Base-by-base conservation (phyloP, 2,888 invertebrate genomes). In the Pandemis corylana region DNA sequence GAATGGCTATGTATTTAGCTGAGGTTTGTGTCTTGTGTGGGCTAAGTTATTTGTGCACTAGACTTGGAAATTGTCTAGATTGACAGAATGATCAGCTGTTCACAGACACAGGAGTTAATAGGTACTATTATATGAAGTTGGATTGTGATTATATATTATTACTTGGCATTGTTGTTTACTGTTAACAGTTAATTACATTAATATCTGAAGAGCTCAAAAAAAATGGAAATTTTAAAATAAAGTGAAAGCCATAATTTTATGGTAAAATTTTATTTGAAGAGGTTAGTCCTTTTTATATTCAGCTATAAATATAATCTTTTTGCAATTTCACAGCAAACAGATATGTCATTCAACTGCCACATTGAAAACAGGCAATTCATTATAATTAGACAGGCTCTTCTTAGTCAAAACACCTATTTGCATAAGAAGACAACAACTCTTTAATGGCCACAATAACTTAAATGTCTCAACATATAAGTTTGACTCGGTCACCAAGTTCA, bases 371-470 rank as follows among this genome's bases (percentile, higher is more conserved):
- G 59, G 12, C 28, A 59, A 28, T 36, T 36, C 12, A 59, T 59
- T 59, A 28, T 59, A 56, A 28, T 59, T 59, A 28, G 10, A 12
- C 59, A 28, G 59, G 28, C 28, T 59, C 0, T 28, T 59, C 9
- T 15, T 28, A 59, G 59, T 59, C 59, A 59, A 59, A 59, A 59
- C 59, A 59, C 12, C 28, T 28, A 59, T 59, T 59, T 59, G 28
- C 59, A 59, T 28, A 28, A 7, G 56, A 28, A 28, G 10, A 56
- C 15, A 56, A 56, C 15, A 56, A 13, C 7, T 56, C 56, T 56
- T 15, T 9, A 56, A 56, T 56, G 20, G 20, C 7, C 56, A 20
- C 53, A 20, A 53, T 59, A 28, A 28, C 15, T 53, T 10, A 28
- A 20, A 59, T 28, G 28, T 59, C 12, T 28, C 28, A 15, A 53